Conservation (phyloP, 1,140 invertebrate species). For the Macrotrachela quadricornifera region DNA sequence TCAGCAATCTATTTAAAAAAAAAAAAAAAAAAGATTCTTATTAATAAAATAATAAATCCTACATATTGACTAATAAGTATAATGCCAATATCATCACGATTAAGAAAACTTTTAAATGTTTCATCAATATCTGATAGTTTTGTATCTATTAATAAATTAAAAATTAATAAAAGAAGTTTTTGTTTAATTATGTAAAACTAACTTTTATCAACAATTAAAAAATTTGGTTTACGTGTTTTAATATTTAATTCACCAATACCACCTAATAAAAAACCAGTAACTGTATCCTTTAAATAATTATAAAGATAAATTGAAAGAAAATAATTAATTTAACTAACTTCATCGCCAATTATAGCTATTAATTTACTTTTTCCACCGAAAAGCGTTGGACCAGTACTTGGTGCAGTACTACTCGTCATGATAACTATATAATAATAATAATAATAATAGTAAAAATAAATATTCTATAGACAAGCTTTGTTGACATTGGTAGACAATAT, state of each 20-base stretch:
- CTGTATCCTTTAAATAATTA: constrained; percentile 57
- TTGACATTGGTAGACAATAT: too few species aligned
- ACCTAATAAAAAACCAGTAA: constrained; percentile 88
- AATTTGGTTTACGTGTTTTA: constrained; percentile 89
- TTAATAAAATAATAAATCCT: constrained; percentile 17
- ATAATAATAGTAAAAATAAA: too few species aligned
- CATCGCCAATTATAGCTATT: constrained; percentile 93
- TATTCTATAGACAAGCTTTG: too few species aligned
- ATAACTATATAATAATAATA: too few species aligned
- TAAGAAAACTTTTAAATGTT: constrained; percentile 76
- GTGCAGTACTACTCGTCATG: too few species aligned
- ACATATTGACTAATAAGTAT: constrained; percentile 95
- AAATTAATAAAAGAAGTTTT: not conserved
- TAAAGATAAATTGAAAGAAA: not conserved
- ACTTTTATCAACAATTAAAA: constrained; percentile 95
- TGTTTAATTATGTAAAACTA: constrained; percentile 16
- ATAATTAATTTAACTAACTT: constrained; percentile 39
- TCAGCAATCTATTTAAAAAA: constrained; percentile 53
- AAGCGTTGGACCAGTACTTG: too few species aligned
- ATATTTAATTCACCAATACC: constrained; percentile 82
- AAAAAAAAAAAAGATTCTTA: not conserved
- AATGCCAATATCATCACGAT: constrained; percentile 91
- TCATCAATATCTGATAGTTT: constrained; percentile 88
- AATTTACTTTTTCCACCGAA: constrained; percentile 57
- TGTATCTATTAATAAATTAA: constrained; percentile 48